Evolutionary conservation across 1,140 invertebrate species (phyloP).

Genomic region (Drosophila triauraria): DNA sequence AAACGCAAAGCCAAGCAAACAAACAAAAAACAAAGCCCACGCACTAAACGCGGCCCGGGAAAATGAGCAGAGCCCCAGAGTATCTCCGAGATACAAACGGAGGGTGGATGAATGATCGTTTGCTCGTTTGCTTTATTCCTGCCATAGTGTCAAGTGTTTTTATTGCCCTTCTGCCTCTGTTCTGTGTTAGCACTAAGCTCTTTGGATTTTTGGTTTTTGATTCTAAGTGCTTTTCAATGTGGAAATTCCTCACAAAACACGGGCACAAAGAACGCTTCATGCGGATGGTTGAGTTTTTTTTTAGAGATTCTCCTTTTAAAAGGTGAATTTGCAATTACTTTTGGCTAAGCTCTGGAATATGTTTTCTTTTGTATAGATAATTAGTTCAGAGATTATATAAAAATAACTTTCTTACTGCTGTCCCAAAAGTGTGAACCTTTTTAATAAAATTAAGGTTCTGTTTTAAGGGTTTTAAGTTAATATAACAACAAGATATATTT

Average conservation of each 20-base stretch:
- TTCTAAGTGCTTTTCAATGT: slow-evolving; percentile 64
- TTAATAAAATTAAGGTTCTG: background rate
- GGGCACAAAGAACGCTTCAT: background rate
- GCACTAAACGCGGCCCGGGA: slow-evolving; percentile 35
- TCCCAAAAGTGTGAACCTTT: background rate
- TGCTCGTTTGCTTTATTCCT: slow-evolving; percentile 27
- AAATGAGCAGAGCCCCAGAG: slow-evolving; percentile 30
- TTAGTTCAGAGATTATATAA: background rate
- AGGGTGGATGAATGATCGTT: slow-evolving; percentile 14
- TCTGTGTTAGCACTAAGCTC: slow-evolving; percentile 19
- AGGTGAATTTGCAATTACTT: background rate
- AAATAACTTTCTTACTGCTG: background rate
- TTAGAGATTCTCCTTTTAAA: background rate
- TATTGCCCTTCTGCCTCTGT: slow-evolving; percentile 52
- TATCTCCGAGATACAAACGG: slow-evolving; percentile 33
- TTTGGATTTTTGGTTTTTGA: slow-evolving; percentile 36
- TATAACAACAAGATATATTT: no score
- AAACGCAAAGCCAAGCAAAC: slow-evolving; percentile 81
- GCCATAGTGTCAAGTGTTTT: slow-evolving; percentile 77
- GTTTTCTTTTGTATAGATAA: background rate
- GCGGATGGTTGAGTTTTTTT: background rate
- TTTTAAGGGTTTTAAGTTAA: background rate
- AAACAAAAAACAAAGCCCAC: slow-evolving; percentile 78
- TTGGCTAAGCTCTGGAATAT: background rate
- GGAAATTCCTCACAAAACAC: background rate